Conservation (phyloP, 2,797 vertebrate genomes). For the Coreius guichenoti region DNA sequence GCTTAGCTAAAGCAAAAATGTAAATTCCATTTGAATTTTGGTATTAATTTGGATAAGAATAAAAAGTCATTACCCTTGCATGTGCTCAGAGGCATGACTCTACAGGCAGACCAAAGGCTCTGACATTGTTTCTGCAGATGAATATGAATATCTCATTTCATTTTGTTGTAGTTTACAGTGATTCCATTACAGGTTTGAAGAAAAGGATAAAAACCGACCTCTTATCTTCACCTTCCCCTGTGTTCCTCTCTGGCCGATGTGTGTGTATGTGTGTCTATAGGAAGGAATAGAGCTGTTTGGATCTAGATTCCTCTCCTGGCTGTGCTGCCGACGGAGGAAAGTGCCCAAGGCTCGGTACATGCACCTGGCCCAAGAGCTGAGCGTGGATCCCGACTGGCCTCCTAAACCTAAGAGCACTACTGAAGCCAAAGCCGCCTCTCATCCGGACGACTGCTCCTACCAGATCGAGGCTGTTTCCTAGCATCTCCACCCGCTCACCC, state of each 20-base stretch:
- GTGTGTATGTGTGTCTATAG: conserved; percentile 73
- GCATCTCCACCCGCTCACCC: conserved; percentile 59
- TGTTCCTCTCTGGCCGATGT: conserved; percentile 27
- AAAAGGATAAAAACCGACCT: conserved; percentile 7
- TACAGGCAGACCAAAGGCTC: neutral
- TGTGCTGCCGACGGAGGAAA: conserved; percentile 79
- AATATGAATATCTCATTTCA: neutral
- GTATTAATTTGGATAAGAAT: neutral
- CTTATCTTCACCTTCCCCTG: neutral
- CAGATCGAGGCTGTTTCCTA: conserved; percentile 85
- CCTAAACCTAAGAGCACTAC: conserved; percentile 96
- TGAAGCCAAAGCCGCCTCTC: conserved; percentile 84
- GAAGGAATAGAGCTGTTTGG: conserved; percentile 76
- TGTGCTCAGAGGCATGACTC: conserved; percentile 24
- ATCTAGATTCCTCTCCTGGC: conserved; percentile 76
- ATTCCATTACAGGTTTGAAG: neutral
- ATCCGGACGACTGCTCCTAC: conserved; percentile 84
- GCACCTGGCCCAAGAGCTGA: conserved; percentile 95
- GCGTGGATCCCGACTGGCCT: conserved; percentile 96
- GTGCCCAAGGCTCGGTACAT: conserved; percentile 93
- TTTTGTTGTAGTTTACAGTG: neutral
- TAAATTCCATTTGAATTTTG: neutral
- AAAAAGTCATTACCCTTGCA: neutral
- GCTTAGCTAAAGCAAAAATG: neutral
- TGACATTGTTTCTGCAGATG: neutral